Base-by-base conservation (phyloP, 2,797 vertebrate species). In the Sebastes nivosus region DNA sequence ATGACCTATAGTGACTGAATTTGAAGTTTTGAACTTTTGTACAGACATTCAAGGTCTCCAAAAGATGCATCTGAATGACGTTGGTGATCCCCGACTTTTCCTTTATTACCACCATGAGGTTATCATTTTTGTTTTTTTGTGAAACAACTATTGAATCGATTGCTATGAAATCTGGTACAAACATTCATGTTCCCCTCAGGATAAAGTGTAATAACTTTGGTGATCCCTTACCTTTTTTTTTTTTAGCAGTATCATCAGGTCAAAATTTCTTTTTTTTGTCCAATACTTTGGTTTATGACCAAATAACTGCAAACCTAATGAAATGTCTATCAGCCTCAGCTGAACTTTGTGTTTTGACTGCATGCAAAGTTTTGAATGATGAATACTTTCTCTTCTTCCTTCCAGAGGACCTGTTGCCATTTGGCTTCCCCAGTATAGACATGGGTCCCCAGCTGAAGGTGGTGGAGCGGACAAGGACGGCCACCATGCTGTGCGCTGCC, bases 391-490 rank as follows among this genome's bases (percentile, higher is more conserved):
- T 83, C n/a, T 77, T 32, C 14, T 12, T 85, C 6, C 54, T 58
- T 83, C 1, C 96, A 99, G 98, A 99, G 95, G 98, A 99, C 94
- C 96, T 98, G 94, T 71, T 99, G 80, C 98, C 98, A 1, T 94
- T 96, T 0, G 98, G 98, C 76, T 99, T 99, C 94, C 98, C 98
- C 7, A 98, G 97, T 83, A 99, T 99, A 4, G 98, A 99, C 93
- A 99, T 99, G 98, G 98, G 98, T 27, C 98, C 98, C 0, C 98
- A 99, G 95, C 94, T 99, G 94, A 99, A 99, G 86, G 98, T 99
- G 91, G 98, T 99, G 85, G 98, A 99, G 90, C 93, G 98, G 1
- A 98, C 98, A 0, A 96, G 97, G 57, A 99, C 98, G 0, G 98
- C 98, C 81, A 99, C 98, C 2, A 99, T 99, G 98, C 96, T 99